Percentiles rank a stretch among this genome's conserved stretches.
Conservation (phyloP, 2,888 invertebrate genomes). For the Amitus sp. region DNA sequence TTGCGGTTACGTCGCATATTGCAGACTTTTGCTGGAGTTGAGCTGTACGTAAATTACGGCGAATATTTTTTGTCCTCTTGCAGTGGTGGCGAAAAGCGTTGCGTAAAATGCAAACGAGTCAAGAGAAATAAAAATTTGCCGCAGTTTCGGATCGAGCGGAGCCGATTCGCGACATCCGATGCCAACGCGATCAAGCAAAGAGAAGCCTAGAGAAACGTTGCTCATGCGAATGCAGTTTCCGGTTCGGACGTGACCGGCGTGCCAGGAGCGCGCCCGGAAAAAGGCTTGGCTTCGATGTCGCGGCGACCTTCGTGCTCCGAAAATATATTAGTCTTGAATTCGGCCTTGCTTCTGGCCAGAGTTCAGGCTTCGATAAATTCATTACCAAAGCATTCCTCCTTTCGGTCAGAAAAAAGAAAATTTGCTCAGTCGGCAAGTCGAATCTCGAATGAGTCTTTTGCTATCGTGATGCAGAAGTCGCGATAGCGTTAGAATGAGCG, state of each 20-base stretch:
- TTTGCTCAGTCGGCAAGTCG: too few species aligned
- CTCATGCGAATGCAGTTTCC: conserved; percentile 44
- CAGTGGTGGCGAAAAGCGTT: not conserved
- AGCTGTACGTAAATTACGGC: too few species aligned
- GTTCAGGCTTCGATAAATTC: too few species aligned
- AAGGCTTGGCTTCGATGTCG: conserved; percentile 19
- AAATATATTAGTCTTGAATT: too few species aligned
- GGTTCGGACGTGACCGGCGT: conserved; percentile 43
- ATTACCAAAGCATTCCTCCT: too few species aligned
- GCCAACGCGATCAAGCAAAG: conserved; percentile 28
- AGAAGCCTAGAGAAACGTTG: conserved; percentile 24
- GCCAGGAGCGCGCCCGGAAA: conserved; percentile 26
- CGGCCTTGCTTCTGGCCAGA: too few species aligned
- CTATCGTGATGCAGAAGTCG: too few species aligned
- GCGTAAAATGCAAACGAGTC: conserved; percentile 19
- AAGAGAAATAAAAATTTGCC: not conserved
- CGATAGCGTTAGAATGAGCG: too few species aligned
- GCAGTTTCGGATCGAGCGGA: conserved; percentile 16
- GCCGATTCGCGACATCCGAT: conserved; percentile 30
- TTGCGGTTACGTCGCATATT: conserved; percentile 27
- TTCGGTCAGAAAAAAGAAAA: too few species aligned
- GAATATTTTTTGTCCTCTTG: too few species aligned
- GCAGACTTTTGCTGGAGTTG: too few species aligned
- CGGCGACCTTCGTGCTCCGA: conserved; percentile 28
- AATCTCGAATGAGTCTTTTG: too few species aligned